Percentiles rank a stretch among this genome's conserved stretches.
Evolutionary conservation across 2,113 vertebrate genomes (phyloP).

Genomic region (Solenodon paradoxus): DNA sequence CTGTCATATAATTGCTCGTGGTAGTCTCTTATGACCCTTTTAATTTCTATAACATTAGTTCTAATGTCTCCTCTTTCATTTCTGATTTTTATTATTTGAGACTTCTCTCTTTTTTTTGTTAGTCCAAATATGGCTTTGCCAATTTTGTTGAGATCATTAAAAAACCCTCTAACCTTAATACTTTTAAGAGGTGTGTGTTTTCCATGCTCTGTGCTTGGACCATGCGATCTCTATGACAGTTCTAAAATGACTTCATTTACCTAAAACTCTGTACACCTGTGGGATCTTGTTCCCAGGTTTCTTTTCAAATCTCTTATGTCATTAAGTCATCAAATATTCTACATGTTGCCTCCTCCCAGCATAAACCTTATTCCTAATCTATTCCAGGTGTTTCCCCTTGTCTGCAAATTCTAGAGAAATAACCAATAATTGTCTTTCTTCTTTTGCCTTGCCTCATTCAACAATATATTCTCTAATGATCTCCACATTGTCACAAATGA

Average conservation of each 20-base stretch:
- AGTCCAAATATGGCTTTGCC: background rate
- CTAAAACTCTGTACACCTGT: background rate
- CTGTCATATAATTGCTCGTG: background rate
- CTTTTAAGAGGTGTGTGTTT: background rate
- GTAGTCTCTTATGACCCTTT: background rate
- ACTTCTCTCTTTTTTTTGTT: background rate
- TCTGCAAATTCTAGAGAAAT: background rate
- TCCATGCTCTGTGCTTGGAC: background rate
- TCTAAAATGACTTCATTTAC: background rate
- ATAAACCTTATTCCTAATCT: background rate
- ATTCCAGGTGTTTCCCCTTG: background rate
- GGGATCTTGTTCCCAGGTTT: background rate
- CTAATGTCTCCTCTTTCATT: background rate
- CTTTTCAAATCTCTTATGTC: background rate
- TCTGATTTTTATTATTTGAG: background rate
- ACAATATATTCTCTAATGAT: no score
- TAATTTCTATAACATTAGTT: background rate
- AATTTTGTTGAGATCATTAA: background rate
- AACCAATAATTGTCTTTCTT: no score
- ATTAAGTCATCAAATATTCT: background rate
- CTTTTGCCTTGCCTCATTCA: no score
- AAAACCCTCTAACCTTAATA: background rate
- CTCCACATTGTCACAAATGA: no score
- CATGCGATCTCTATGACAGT: background rate
- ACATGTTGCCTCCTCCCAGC: background rate